Base-by-base conservation (phyloP, 2,888 invertebrate species). In the Notocelia uddmanniana region DNA sequence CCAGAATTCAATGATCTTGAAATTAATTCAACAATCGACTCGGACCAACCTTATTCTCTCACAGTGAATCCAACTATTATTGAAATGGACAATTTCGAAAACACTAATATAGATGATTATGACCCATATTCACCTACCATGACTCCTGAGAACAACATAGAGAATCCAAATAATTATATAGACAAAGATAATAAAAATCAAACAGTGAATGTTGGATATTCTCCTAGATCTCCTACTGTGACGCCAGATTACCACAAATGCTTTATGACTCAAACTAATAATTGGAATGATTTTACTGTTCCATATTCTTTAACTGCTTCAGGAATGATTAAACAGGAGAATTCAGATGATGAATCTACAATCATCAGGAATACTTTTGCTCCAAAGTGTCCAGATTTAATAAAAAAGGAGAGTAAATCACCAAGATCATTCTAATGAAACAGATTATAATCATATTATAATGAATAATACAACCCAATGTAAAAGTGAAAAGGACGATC, bases 331-430 rank as follows among this genome's bases (percentile, higher is more conserved):
- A 64, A 64, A 37, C 5, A 21, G 10, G 54, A 23, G 21, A 63
- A 19, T 9, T 3, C 19, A n/a, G 15, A 37, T 54, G 26, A 31
- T 19, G 21, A 54, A 54, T 11, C 1, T 64, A 37, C 19, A 11
- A 21, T 6, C 37, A 37, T 19, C n/a, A 13, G 8, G 13, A 19
- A 26, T 52, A 34, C 13, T 21, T 26, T 2, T 13, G 10, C 23
- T 1, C 63, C 18, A 50, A 63, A 60, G 5, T 48, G 3, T 31
- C 3, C 18, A 15, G 21, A 50, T 21, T 52, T 37, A 21, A 64
- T 54, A 21, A 64, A 64, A 64, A 54, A 13, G n/a, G 52, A 64
- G 13, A 19, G 63, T 21, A 21, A 3, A 52, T 62, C 5, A 19
- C 18, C 6, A 13, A 18, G 9, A 6, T 8, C 8, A 34, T 19